A percentile compares a stretch with the other conserved stretches of the same genome.
These are phyloP conservation scores for Drosophila parthenogenetica DNA, from an alignment of 2,888 invertebrate genomes.

Conservation along the genomic window DNA sequence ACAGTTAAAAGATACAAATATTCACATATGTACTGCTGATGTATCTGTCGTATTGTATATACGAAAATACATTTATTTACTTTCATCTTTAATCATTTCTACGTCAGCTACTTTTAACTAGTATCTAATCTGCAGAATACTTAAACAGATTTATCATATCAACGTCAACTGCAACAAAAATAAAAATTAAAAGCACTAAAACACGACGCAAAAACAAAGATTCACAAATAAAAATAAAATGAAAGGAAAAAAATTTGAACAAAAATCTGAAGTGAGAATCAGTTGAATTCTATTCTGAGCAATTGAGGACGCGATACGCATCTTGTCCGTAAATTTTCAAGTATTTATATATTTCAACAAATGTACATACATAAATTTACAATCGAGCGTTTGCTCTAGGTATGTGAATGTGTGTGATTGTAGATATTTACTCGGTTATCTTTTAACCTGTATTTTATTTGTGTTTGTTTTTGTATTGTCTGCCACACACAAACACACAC, in stretches of 20 bases:
- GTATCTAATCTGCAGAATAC: slow-evolving; percentile 74
- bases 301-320: slow-evolving; percentile 50
- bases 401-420: slow-evolving; percentile 17
- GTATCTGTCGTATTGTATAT: slow-evolving; percentile 1
- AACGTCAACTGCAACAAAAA: slow-evolving; percentile 45
- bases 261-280: slow-evolving; percentile 34
- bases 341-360: slow-evolving; percentile 13
- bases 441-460: slow-evolving; percentile 26
- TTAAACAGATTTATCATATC: slow-evolving; percentile 72
- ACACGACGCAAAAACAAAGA: slow-evolving; percentile 40
- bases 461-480: slow-evolving; percentile 36
- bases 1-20: slow-evolving; percentile 12
- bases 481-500: slow-evolving; percentile 8
- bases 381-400: slow-evolving; percentile 27
- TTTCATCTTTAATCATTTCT: slow-evolving; percentile 26
- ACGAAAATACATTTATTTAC: slow-evolving; percentile 17
- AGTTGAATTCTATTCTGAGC: slow-evolving; percentile 59
- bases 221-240: slow-evolving; percentile 15
- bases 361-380: slow-evolving; percentile 14
- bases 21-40: background rate
- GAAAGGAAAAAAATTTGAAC: slow-evolving; percentile 13
- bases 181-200: slow-evolving; percentile 11
- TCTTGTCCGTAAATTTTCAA: slow-evolving; percentile 28
- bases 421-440: slow-evolving; percentile 16
- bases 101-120: slow-evolving; percentile 37